A percentile compares a stretch with the other conserved stretches of the same genome.
Conservation (phyloP, 2,797 vertebrate species). For the Varecia variegata region DNA sequence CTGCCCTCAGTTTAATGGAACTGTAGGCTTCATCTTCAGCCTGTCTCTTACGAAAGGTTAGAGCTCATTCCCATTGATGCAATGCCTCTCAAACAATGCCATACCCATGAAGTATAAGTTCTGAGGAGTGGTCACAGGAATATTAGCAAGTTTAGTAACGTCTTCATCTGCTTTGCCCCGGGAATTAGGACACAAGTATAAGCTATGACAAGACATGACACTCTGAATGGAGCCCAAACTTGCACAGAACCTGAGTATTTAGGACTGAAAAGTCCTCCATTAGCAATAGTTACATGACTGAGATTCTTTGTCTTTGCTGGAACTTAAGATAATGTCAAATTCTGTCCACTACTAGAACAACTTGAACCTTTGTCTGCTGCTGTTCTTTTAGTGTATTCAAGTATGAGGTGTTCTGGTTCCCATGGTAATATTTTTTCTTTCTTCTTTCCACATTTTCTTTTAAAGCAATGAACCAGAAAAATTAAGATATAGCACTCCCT, state of each 20-base stretch:
- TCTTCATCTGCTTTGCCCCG: background rate
- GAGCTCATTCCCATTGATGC: slow-evolving; percentile 94
- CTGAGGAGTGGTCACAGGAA: background rate
- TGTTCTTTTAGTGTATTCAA: slow-evolving; percentile 85
- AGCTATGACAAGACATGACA: background rate
- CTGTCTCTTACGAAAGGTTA: slow-evolving; percentile 91
- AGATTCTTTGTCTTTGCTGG: slow-evolving; percentile 87
- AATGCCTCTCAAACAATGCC: slow-evolving; percentile 96
- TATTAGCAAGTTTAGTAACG: background rate
- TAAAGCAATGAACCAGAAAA: slow-evolving; percentile 93
- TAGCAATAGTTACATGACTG: slow-evolving; percentile 85
- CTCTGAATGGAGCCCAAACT: slow-evolving; percentile 89
- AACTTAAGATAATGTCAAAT: slow-evolving; percentile 91
- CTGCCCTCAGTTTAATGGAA: slow-evolving; percentile 91
- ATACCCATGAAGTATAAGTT: slow-evolving; percentile 75
- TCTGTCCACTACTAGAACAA: slow-evolving; percentile 88
- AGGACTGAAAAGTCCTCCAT: slow-evolving; percentile 87
- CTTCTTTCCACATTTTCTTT: slow-evolving; percentile 91
- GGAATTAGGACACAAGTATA: background rate
- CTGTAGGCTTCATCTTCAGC: slow-evolving; percentile 91
- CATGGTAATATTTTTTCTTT: slow-evolving; percentile 87
- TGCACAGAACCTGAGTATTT: slow-evolving; percentile 92
- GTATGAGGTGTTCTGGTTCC: slow-evolving; percentile 87
- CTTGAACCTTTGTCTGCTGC: slow-evolving; percentile 90
- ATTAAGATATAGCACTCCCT: slow-evolving; percentile 91